These are phyloP conservation scores for Brachypodius melanocephalos DNA, from an alignment of 2,113 vertebrate species.

Conservation along the genomic window DNA sequence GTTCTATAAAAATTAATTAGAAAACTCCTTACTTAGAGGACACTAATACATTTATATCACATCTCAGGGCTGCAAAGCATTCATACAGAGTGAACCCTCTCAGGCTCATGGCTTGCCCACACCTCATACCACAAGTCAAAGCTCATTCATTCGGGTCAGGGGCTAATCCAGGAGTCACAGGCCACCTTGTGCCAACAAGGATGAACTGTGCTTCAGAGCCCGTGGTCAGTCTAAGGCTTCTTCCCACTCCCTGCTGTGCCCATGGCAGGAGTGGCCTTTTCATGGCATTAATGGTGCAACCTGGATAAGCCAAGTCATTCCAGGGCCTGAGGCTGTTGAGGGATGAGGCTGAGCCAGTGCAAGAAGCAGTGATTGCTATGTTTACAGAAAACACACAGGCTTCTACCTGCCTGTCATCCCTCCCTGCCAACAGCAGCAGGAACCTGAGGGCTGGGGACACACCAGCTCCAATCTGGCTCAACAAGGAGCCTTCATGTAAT, in stretches of 20 bases:
- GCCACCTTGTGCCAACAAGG: background rate
- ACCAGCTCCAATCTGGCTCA: background rate
- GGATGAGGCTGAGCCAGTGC: background rate
- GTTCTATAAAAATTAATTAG: background rate
- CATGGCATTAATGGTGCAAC: background rate
- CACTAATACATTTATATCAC: background rate
- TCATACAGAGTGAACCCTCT: background rate
- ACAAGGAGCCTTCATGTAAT: rapidly evolving
- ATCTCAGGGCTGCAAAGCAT: background rate
- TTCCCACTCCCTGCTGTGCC: background rate
- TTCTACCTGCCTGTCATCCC: background rate
- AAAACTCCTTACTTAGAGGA: conserved; percentile 3
- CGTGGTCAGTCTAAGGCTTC: background rate
- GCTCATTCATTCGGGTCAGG: background rate
- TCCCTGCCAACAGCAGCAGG: background rate
- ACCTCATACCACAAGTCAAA: background rate
- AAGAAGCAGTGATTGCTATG: background rate
- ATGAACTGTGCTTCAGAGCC: background rate
- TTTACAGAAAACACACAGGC: background rate
- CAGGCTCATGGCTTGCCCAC: rapidly evolving
- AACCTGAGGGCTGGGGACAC: background rate
- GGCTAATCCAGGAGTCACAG: background rate
- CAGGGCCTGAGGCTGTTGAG: rapidly evolving
- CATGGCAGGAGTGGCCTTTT: rapidly evolving
- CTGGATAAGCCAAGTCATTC: background rate